These are phyloP conservation scores for Semnornis frantzii DNA, from an alignment of 2,113 vertebrate species.

Conservation along the genomic window DNA sequence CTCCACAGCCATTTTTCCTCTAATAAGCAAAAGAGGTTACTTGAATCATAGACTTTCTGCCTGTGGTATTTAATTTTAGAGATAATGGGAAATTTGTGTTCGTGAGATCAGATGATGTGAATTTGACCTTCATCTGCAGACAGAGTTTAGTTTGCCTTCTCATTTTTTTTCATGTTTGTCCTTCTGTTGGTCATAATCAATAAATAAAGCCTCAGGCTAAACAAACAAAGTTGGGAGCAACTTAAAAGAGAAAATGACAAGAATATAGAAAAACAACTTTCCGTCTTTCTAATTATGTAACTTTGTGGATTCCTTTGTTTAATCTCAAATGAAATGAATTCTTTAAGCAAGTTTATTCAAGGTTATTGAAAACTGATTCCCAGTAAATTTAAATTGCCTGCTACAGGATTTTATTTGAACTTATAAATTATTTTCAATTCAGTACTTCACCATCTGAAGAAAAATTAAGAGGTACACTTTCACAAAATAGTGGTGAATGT, in stretches of 20 bases:
- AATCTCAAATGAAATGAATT: not conserved
- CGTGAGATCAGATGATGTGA: not conserved
- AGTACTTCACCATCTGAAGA: not conserved
- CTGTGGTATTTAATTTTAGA: not conserved
- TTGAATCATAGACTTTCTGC: not conserved
- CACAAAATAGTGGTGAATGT: not conserved
- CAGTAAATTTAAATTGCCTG: not conserved
- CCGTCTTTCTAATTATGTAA: not conserved
- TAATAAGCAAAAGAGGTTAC: not conserved
- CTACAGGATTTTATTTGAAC: not conserved
- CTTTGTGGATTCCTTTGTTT: not conserved
- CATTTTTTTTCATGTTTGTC: not conserved
- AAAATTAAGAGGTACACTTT: not conserved
- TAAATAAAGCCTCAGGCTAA: not conserved
- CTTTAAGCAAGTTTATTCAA: not conserved
- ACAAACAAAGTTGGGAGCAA: not conserved
- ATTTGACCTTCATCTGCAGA: constrained; percentile 10
- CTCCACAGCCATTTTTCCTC: not conserved
- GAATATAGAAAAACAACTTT: not conserved
- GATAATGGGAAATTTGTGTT: not conserved
- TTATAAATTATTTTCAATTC: not conserved
- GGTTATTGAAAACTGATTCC: not conserved
- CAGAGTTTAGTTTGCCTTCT: not conserved
- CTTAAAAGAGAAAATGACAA: not conserved
- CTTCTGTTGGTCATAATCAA: not conserved